Conservation (phyloP, 2,888 invertebrate genomes). For the Diarsia dahlii region DNA sequence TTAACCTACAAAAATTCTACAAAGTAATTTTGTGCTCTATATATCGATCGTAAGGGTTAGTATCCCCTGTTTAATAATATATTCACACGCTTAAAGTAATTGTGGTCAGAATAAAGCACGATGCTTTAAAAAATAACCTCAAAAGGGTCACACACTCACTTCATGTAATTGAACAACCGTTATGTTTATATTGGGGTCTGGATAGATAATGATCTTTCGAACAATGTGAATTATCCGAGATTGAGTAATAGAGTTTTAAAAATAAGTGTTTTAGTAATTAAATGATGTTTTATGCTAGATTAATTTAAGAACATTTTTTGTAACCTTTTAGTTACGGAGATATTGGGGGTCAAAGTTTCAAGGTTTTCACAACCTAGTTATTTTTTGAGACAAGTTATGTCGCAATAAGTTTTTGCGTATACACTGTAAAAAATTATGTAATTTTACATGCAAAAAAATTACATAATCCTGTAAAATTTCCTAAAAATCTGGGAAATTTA, state of each 20-base stretch:
- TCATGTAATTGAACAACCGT: slow-evolving; percentile 78
- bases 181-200: slow-evolving; percentile 64
- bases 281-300: background rate
- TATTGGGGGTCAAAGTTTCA: too few relatives aligned
- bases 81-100: slow-evolving; percentile 65
- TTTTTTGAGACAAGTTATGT: too few relatives aligned
- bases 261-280: slow-evolving; percentile 18
- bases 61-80: slow-evolving; percentile 46
- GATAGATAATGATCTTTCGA: slow-evolving; percentile 60
- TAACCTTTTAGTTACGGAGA: too few relatives aligned
- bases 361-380: too few relatives aligned
- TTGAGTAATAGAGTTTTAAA: slow-evolving; percentile 45
- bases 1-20: slow-evolving; percentile 32
- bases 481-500: too few relatives aligned
- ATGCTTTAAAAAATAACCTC: slow-evolving; percentile 74
- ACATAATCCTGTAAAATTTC: too few relatives aligned
- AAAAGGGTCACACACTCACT: slow-evolving; percentile 83
- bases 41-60: background rate
- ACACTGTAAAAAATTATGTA: too few relatives aligned
- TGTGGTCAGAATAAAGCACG: slow-evolving; percentile 63
- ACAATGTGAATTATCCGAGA: slow-evolving; percentile 42
- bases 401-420: too few relatives aligned
- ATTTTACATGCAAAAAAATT: too few relatives aligned
- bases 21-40: slow-evolving; percentile 25
- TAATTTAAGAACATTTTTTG: too few relatives aligned